Percentiles rank a stretch among this genome's conserved stretches.
Evolutionary conservation across 1,140 invertebrate species (phyloP).

Genomic region (Mycetomoellerius zeteki): DNA sequence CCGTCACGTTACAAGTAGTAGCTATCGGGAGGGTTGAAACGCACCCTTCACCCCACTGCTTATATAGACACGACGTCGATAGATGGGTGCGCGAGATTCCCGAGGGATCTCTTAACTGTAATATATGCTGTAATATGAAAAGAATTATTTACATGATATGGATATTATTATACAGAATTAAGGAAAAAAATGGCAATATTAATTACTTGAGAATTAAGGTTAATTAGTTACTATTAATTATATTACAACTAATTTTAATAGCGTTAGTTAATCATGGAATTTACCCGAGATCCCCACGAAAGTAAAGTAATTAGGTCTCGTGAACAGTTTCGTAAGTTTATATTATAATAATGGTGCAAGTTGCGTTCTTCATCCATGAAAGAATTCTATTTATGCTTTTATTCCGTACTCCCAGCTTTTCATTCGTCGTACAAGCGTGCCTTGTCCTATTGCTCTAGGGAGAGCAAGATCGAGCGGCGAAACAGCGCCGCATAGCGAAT

Average conservation of each 20-base stretch:
- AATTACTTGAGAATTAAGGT: constrained; percentile 14
- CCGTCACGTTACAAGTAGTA: constrained; percentile 28
- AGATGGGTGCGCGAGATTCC: neutral
- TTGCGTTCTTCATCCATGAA: neutral
- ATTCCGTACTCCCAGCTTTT: constrained; percentile 39
- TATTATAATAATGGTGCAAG: neutral
- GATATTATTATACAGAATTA: neutral
- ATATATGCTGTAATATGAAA: too few relatives aligned
- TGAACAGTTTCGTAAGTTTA: constrained; percentile 2
- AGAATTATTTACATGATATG: neutral
- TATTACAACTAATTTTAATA: neutral
- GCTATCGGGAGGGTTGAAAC: constrained; percentile 35
- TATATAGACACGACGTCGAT: constrained; percentile 2
- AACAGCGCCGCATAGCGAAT: constrained; percentile 37
- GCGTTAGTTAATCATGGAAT: constrained; percentile 17
- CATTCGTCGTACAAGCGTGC: constrained; percentile 50
- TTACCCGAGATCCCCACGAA: neutral
- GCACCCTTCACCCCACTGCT: neutral
- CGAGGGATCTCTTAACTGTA: neutral
- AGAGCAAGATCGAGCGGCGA: constrained; percentile 46
- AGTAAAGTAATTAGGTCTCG: constrained; percentile 4
- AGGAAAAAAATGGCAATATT: neutral
- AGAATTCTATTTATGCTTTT: constrained; percentile 36
- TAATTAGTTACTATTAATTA: constrained; percentile 26
- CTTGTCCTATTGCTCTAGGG: constrained; percentile 51